Base-by-base conservation (phyloP, 2,888 invertebrate species). In the Mesorhabditis spiculigera region DNA sequence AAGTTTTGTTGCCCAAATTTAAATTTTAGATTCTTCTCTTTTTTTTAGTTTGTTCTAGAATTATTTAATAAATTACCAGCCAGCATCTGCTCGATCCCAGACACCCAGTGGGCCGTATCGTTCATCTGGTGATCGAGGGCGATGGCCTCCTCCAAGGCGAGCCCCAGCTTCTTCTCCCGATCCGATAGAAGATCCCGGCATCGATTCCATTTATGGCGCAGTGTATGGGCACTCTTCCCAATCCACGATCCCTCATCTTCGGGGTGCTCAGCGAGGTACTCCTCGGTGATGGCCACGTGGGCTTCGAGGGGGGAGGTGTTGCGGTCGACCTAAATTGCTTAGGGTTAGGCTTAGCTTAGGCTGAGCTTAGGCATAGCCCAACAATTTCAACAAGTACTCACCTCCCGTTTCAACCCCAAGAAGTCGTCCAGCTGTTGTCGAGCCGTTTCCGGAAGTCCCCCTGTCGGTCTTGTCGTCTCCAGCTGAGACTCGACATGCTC, bases 361-460 rank as follows among this genome's bases (percentile, higher is more conserved):
- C n/a, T 50, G 1, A 50, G 58, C 8, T 50, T 50, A 50, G 58
- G 8, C 58, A 2, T 13, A 6, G 10, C 8, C 4, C 8, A 67
- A 10, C 43, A 41, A 8, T 43, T 41, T 41, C 13, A 43, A 16
- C 8, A 10, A 4, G 13, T 65, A 10, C 61, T n/a, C 13, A 81
- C 81, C 66, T 85, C 84, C 42, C 77, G 78, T 58, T 74, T 74
- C 77, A 86, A 79, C 75, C 92, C 93, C 93, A 95, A 94, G 86
- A 98, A 98, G 70, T 95, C 90, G 86, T 96, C 94, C 0, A 98
- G 90, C 87, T 98, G 98, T 87, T 96, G 95, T 0, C 92, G 91
- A 0, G 97, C 97, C 1, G 97, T 97, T 88, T 99, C 98, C 0
- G 98, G 98, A 58, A 98, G 89, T 4, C 97, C 98, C 10, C 97